Conservation (phyloP, 2,888 invertebrate genomes). For the Leptothorax acervorum region DNA sequence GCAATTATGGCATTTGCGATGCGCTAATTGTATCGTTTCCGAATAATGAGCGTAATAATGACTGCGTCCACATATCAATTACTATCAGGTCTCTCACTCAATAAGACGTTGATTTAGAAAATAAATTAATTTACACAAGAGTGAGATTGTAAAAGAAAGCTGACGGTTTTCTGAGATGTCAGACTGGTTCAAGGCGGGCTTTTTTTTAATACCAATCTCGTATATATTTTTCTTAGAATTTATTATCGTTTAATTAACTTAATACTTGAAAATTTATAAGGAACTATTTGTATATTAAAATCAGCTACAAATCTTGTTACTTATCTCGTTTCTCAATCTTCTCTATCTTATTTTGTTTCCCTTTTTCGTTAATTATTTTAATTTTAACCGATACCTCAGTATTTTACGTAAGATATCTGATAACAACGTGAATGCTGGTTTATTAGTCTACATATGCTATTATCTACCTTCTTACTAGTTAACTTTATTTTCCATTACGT, state of each 20-base stretch:
- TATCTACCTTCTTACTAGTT: not conserved
- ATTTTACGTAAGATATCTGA: conserved; percentile 15
- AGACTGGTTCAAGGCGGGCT: not conserved
- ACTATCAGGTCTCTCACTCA: not conserved
- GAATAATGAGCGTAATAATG: not conserved
- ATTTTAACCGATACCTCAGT: not conserved
- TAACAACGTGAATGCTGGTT: not conserved
- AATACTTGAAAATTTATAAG: too few species aligned
- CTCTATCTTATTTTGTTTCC: too few species aligned
- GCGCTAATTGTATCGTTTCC: not conserved
- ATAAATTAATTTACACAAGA: not conserved
- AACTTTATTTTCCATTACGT: conserved; percentile 16
- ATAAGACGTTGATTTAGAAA: not conserved
- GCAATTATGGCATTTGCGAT: not conserved
- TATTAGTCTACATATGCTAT: conserved; percentile 1
- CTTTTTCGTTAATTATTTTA: not conserved
- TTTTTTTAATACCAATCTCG: not conserved
- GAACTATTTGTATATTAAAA: too few species aligned
- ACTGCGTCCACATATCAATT: not conserved
- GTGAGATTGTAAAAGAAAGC: not conserved
- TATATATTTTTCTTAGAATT: not conserved
- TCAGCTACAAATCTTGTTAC: too few species aligned
- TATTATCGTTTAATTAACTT: too few species aligned
- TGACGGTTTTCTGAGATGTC: not conserved
- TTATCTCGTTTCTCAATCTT: too few species aligned